Conservation (phyloP, 2,888 invertebrate genomes). For the Diarsia mendica region DNA sequence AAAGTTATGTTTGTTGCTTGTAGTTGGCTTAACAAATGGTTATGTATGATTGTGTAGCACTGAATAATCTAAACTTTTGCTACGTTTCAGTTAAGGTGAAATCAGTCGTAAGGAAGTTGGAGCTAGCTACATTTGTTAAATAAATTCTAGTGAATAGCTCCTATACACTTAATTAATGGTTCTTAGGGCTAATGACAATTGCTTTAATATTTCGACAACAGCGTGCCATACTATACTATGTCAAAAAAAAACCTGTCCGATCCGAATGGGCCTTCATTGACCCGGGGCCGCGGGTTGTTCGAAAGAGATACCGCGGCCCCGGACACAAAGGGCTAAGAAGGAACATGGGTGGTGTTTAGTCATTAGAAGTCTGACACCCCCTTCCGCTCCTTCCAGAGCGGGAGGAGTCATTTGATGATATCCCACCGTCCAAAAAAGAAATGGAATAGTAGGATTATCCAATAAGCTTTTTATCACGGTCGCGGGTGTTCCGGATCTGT, state of each 20-base stretch:
- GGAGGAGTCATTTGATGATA: too few relatives aligned
- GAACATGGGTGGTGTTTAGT: too few relatives aligned
- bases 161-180: neutral
- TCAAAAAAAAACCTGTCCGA: too few relatives aligned
- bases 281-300: too few relatives aligned
- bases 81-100: neutral
- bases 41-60: constrained; percentile 14
- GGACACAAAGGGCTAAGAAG: too few relatives aligned
- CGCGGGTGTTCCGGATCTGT: constrained; percentile 28
- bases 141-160: neutral
- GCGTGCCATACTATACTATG: neutral
- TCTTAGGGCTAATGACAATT: neutral
- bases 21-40: constrained; percentile 13
- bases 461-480: constrained; percentile 34
- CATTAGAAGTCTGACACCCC: too few relatives aligned
- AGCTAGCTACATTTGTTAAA: neutral
- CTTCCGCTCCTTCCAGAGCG: too few relatives aligned
- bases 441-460: neutral
- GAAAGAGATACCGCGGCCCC: too few relatives aligned
- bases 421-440: too few relatives aligned
- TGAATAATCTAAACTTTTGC: constrained; percentile 20
- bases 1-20: constrained; percentile 6
- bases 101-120: neutral
- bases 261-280: too few relatives aligned
- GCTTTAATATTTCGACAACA: neutral